Evolutionary conservation across 2,113 vertebrate genomes (phyloP), one percentile per base, ranked within the genome.

Genomic region (Circaetus gallicus): DNA sequence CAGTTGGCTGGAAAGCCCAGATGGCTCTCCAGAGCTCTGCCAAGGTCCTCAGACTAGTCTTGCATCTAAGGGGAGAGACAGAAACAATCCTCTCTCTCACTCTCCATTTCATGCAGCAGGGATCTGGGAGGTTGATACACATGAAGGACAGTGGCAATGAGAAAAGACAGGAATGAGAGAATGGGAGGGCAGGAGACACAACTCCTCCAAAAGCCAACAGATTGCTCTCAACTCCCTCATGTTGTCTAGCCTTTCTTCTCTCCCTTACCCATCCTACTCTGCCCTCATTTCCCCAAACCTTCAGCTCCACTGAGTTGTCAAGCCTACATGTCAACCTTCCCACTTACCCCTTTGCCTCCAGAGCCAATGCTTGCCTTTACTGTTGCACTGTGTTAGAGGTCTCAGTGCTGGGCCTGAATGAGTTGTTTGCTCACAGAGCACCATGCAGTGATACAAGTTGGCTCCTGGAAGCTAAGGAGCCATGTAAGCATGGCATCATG

Each of bases 321-420:
- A 17, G 1, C 7, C 15, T 16, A 24, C 7, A 4, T 34, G 31
- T 34, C 56, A 74, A 5, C 11, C 29, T 79, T 38, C 10, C 17
- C 16, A 18, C 26, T 58, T 36, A 55, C 4, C 4, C 12, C 4
- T 82, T 63, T 80, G 5, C 7, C 34, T 49, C 34, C 62, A 3
- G 3, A 49, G 34, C 21, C 43, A 25, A 6, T 1, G 6, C 2
- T 56, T 43, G 17, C 11, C 17, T 80, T 65, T 59, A 22, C 20
- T 34, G 43, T 10, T 0, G 0, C 24, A 59, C 11, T 1, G 0
- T 20, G 4, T 16, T 13, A 38, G 26, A 85, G 21, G 13, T 25
- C 16, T 65, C 66, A 50, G 34, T 4, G n/a, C 13, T 1, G 1
- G 28, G 4, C 5, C 12, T 55, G 25, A 19, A 26, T 8, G 6